phyloP scores from a whole-genome alignment of 2,888 invertebrate genomes.

The Clitarchus hookeri region DNA sequence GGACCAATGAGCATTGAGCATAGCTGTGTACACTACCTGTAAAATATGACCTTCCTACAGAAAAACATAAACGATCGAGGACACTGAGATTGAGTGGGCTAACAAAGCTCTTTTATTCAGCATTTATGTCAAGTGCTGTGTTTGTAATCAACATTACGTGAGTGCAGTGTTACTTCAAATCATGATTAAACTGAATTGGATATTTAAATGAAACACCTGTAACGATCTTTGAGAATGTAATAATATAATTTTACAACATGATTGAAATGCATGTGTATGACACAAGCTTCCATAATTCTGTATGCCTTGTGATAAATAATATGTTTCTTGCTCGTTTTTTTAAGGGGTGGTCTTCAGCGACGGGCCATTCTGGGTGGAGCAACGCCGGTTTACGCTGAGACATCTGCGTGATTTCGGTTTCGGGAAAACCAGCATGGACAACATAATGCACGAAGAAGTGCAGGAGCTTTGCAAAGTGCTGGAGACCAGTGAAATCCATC shows the following conservation, averaged over 20 bases:
- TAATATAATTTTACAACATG: too few relatives aligned
- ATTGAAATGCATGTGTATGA: neutral
- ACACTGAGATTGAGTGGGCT: too few relatives aligned
- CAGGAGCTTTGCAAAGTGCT: constrained; percentile 35
- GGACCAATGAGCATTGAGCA: too few relatives aligned
- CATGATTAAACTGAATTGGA: too few relatives aligned
- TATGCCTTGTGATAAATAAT: neutral
- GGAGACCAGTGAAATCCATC: constrained; percentile 24
- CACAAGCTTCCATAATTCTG: neutral
- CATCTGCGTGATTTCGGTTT: constrained; percentile 45
- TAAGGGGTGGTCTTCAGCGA: constrained; percentile 45
- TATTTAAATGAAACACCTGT: too few relatives aligned
- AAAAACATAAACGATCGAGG: too few relatives aligned
- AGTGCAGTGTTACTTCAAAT: too few relatives aligned
- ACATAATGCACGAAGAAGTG: constrained; percentile 38
- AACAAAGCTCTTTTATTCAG: too few relatives aligned
- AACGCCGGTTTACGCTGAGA: constrained; percentile 44
- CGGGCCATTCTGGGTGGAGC: constrained; percentile 44
- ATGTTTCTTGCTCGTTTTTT: constrained; percentile 21
- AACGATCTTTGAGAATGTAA: neutral
- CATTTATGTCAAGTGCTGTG: too few relatives aligned
- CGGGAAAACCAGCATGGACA: constrained; percentile 39
- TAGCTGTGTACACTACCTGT: too few relatives aligned
- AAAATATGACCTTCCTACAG: too few relatives aligned
- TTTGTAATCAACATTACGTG: too few relatives aligned